Evolutionary conservation across 2,113 vertebrate genomes (phyloP).

Genomic region (Ovis aries): ARS-UI_Ramb_v3.0 NC_056054.1:194346501-194347000

Average conservation of each 20-base stretch:
- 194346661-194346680: neutral
- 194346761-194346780: neutral
- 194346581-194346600: neutral
- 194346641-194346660: neutral
- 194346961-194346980: neutral
- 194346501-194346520: neutral
- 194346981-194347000: neutral
- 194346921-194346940: neutral
- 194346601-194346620: neutral
- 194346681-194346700: neutral
- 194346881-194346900: neutral
- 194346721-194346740: neutral
- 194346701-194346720: neutral
- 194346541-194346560: neutral
- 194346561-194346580: neutral
- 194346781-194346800: neutral
- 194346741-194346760: neutral
- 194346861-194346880: neutral
- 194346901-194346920: neutral
- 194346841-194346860: neutral
- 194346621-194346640: neutral
- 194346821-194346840: neutral
- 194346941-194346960: slow-evolving; percentile 24
- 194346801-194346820: neutral
- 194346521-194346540: neutral